Percentiles rank a stretch among this genome's conserved stretches.
phyloP scores from a whole-genome alignment of 2,888 invertebrate genomes.

The Perdita meconis region DNA sequence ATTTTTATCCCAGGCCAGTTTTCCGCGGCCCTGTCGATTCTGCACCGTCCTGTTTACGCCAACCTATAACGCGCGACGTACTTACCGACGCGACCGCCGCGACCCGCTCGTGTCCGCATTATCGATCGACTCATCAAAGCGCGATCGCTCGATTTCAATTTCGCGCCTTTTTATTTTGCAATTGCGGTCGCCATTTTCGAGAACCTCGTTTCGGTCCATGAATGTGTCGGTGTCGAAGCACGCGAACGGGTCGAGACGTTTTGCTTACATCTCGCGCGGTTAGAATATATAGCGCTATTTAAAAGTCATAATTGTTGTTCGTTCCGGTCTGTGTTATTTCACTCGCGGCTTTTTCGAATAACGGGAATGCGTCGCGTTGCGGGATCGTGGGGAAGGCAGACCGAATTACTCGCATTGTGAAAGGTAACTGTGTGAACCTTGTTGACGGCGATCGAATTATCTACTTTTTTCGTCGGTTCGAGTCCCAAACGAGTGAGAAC shows the following conservation, averaged over 20 bases:
- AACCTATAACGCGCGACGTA: neutral
- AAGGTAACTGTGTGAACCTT: conserved; percentile 12
- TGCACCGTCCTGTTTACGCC: neutral
- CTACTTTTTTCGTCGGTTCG: conserved; percentile 36
- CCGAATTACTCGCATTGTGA: conserved; percentile 13
- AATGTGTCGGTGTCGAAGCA: neutral
- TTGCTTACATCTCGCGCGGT: neutral
- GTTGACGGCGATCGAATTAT: conserved; percentile 43
- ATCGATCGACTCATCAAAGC: neutral
- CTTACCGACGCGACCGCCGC: too few relatives aligned
- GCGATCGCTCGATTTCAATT: neutral
- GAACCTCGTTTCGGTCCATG: neutral
- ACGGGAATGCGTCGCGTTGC: neutral
- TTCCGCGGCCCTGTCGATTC: too few relatives aligned
- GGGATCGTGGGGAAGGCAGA: neutral
- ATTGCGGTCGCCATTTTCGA: neutral
- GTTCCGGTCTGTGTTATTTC: neutral
- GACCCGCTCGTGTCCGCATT: neutral
- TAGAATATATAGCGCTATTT: conserved; percentile 18
- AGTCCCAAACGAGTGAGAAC: conserved; percentile 24
- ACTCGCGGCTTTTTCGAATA: neutral
- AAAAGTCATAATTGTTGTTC: conserved; percentile 5
- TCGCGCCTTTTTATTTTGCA: neutral
- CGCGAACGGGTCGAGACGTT: neutral
- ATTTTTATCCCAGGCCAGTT: too few relatives aligned